Evolutionary conservation across 2,888 invertebrate genomes (phyloP).

Genomic region (Dolichopus griseipennis): DNA sequence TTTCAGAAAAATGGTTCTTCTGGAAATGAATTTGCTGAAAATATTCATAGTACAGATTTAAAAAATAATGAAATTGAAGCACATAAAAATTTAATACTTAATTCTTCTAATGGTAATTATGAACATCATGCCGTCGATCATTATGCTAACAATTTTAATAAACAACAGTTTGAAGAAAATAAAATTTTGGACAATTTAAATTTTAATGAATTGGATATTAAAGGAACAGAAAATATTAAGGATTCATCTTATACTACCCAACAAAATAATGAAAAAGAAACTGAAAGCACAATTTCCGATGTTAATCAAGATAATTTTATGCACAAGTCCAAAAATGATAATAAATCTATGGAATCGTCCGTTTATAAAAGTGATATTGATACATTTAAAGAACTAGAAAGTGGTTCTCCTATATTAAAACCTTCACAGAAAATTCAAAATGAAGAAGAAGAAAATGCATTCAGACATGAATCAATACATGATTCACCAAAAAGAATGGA

Average conservation of each 20-base stretch:
- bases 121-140: background rate
- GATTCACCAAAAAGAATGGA: slow-evolving; percentile 21
- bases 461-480: background rate
- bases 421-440: background rate
- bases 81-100: background rate
- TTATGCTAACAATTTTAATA: background rate
- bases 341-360: too few species aligned
- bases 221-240: background rate
- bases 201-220: background rate
- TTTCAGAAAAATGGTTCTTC: too few species aligned
- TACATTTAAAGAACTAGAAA: background rate
- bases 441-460: background rate
- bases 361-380: background rate
- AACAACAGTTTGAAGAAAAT: background rate
- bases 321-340: background rate
- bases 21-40: too few species aligned
- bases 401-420: background rate
- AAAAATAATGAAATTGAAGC: background rate
- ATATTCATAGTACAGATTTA: background rate
- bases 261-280: background rate
- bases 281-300: background rate
- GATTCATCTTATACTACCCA: background rate
- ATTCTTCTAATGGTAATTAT: background rate
- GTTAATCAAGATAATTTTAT: background rate
- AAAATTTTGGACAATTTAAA: background rate